Percentiles rank a stretch among this genome's conserved stretches.
These are phyloP conservation scores for Heterodera filipjevi DNA, from an alignment of 2,888 invertebrate species.

Conservation along the genomic window DNA sequence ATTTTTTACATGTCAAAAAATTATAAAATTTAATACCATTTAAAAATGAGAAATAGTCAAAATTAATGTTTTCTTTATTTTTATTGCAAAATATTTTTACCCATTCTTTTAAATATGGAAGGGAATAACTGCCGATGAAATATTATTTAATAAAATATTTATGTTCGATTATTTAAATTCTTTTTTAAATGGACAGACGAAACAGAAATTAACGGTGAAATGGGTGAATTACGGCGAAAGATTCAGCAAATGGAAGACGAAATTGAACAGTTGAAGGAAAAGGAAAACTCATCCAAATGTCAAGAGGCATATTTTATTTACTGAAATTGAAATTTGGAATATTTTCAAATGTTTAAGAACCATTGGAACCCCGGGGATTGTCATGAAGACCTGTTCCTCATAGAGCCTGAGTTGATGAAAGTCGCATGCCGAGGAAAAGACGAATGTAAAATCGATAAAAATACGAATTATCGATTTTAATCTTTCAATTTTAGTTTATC, in stretches of 20 bases:
- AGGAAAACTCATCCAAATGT: background rate
- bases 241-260: background rate
- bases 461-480: background rate
- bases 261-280: background rate
- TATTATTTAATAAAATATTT: background rate
- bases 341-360: background rate
- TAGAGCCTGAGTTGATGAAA: background rate
- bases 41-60: too few relatives aligned
- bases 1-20: too few relatives aligned
- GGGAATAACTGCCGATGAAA: too few relatives aligned
- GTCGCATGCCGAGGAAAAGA: background rate
- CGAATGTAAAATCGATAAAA: background rate
- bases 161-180: too few relatives aligned
- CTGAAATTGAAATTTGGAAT: background rate
- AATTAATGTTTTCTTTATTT: too few relatives aligned
- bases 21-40: too few relatives aligned
- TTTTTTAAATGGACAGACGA: too few relatives aligned
- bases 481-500: background rate
- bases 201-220: background rate
- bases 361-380: background rate
- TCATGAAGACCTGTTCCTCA: background rate
- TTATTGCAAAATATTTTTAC: too few relatives aligned
- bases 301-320: background rate
- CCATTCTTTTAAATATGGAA: background rate
- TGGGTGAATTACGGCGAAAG: background rate